Base-by-base conservation (phyloP, 2,888 invertebrate species). In the Dynastes maya region DNA sequence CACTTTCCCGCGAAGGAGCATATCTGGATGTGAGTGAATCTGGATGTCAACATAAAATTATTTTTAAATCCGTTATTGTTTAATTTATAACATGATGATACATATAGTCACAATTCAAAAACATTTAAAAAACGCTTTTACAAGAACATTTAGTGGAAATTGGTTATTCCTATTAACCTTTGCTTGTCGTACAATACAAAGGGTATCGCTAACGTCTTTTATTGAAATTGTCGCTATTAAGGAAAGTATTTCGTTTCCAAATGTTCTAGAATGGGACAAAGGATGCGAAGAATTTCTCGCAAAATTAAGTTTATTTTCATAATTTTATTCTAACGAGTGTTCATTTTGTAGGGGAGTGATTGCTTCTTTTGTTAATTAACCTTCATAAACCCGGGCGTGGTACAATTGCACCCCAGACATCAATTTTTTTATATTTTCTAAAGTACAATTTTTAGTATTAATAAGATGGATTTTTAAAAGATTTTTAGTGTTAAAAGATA, bases 1-100 rank as follows among this genome's bases (percentile, higher is more conserved):
- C 88, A 2, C 90, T 89, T 67, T 89, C 84, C 65, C 87, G 86
- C 8, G 87, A 88, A 32, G 91, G 91, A 37, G 91, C 91, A 78
- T 89, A 86, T 72, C 88, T 86, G 4, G 88, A 88, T 76, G 84
- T 87, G 85, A 89, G 85, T 22, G 89, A 88, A 85, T 89, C 89
- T 89, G 82, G 13, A 85, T 84, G 27, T 63, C n/a, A 2, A 61
- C 1, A 45, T 22, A 37, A 37, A 3, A 75, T 1, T 37, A 1
- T 16, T 32, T 37, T 11, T 0, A 13, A n/a, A 65, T 37, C 13
- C 8, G 32, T 8, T 29, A 37, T 11, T 2, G n/a, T n/a, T 13
- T 13, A 40, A 13, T 13, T 11, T n/a, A 65, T 2, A 27, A n/a
- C 11, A 9, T 11, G 64, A 67, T 22, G 22, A 22, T 22, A 22